These are phyloP conservation scores for Hedychridium roseum DNA, from an alignment of 2,888 invertebrate genomes.

Conservation along the genomic window DNA sequence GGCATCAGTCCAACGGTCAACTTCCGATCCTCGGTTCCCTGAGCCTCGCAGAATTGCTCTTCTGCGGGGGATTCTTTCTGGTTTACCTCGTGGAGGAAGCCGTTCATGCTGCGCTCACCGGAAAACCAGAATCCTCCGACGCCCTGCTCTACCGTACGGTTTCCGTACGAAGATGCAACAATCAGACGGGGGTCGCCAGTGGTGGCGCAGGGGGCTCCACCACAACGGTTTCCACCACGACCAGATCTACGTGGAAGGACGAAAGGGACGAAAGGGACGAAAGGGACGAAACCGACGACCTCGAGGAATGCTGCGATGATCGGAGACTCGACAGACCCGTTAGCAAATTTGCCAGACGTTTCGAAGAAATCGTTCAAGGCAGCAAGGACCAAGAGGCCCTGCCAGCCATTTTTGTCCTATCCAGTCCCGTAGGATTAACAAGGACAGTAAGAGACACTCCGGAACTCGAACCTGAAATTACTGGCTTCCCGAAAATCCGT, in stretches of 20 bases:
- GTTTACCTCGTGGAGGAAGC: constrained; percentile 72
- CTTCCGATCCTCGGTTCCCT: constrained; percentile 64
- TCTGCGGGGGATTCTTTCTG: constrained; percentile 72
- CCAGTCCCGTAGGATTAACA: constrained; percentile 32
- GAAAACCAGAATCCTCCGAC: constrained; percentile 60
- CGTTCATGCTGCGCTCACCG: constrained; percentile 68
- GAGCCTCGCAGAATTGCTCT: constrained; percentile 68
- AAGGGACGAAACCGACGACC: constrained; percentile 24
- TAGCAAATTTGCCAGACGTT: not conserved
- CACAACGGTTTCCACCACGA: constrained; percentile 29
- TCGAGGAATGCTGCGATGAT: constrained; percentile 18
- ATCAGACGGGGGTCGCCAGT: constrained; percentile 31
- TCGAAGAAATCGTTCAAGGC: constrained; percentile 1
- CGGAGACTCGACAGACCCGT: not conserved
- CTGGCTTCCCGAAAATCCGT: constrained; percentile 15
- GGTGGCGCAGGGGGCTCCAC: constrained; percentile 39
- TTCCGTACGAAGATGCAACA: constrained; percentile 66
- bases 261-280: constrained; percentile 19
- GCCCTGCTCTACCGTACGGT: constrained; percentile 67
- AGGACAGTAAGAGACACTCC: constrained; percentile 25
- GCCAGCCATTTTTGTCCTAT: constrained; percentile 50
- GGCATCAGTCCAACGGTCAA: constrained; percentile 62
- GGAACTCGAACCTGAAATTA: constrained; percentile 17
- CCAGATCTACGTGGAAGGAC: constrained; percentile 32
- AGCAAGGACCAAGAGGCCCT: constrained; percentile 27